These are phyloP conservation scores for Percopsis omiscomaycus DNA, from an alignment of 2,797 vertebrate genomes.

Conservation along the genomic window DNA sequence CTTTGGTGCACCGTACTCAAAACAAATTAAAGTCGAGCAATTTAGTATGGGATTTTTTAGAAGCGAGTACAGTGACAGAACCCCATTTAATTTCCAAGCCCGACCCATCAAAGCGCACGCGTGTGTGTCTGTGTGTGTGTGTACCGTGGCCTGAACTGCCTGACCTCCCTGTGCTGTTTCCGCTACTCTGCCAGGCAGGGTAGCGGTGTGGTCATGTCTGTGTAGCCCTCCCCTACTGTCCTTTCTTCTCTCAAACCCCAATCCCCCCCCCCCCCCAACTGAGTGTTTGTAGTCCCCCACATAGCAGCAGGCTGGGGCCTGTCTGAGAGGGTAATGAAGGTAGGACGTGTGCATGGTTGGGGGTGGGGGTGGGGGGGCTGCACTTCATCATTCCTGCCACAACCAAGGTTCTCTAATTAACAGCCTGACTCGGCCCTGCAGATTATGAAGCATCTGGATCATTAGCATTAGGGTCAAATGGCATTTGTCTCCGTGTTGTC, in stretches of 20 bases:
- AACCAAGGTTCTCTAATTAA: constrained; percentile 73
- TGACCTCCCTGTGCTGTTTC: constrained; percentile 34
- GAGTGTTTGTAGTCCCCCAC: constrained; percentile 37
- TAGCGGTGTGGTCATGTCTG: constrained; percentile 28
- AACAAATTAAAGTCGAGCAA: constrained; percentile 46
- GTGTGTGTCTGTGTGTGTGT: constrained; percentile 40
- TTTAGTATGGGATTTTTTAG: not conserved
- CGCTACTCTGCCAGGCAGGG: constrained; percentile 38
- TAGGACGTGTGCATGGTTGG: constrained; percentile 33
- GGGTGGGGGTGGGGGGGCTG: constrained; percentile 40
- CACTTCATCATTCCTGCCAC: constrained; percentile 62
- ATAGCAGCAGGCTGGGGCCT: constrained; percentile 48
- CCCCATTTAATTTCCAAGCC: constrained; percentile 35
- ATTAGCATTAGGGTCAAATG: constrained; percentile 71
- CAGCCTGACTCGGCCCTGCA: constrained; percentile 55
- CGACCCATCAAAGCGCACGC: constrained; percentile 47
- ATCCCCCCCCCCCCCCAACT: constrained; percentile 22
- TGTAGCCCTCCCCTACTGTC: constrained; percentile 19
- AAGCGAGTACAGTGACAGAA: constrained; percentile 42
- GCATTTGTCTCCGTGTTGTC: constrained; percentile 49
- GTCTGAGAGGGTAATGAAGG: constrained; percentile 55
- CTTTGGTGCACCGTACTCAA: constrained; percentile 39
- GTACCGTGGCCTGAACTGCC: constrained; percentile 41
- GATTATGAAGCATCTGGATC: constrained; percentile 72
- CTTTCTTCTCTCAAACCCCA: constrained; percentile 33